Conservation (phyloP, 2,113 vertebrate genomes). For the Mirounga angustirostris region DNA sequence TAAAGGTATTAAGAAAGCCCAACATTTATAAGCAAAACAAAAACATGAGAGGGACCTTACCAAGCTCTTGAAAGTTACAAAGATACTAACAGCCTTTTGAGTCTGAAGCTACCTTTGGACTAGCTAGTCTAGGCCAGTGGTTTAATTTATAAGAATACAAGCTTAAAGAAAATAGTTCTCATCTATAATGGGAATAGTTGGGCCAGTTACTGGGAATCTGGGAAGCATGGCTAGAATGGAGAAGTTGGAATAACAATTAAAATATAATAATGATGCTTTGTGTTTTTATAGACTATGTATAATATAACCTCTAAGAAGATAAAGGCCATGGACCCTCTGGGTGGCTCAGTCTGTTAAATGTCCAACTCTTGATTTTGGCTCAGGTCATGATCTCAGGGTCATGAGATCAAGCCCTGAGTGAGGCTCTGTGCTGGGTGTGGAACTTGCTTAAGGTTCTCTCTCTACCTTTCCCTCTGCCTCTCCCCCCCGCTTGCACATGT, state of each 20-base stretch:
- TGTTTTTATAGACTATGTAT: not conserved
- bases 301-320: not conserved
- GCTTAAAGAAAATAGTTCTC: not conserved
- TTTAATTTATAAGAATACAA: not conserved
- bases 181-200: not conserved
- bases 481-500: not conserved
- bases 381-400: not conserved
- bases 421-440: not conserved
- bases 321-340: no score
- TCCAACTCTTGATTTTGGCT: not conserved
- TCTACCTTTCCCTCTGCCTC: not conserved
- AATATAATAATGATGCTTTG: not conserved
- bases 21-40: not conserved
- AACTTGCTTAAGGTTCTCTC: not conserved
- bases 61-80: not conserved
- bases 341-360: not conserved
- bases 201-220: not conserved
- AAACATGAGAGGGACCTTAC: not conserved
- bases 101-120: not conserved
- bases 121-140: not conserved
- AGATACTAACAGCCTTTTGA: not conserved
- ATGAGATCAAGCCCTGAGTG: not conserved
- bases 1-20: not conserved
- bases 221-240: not conserved
- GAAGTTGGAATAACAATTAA: not conserved